Base-by-base conservation (phyloP, 2,113 vertebrate species). In the Hypomesus transpacificus region DNA sequence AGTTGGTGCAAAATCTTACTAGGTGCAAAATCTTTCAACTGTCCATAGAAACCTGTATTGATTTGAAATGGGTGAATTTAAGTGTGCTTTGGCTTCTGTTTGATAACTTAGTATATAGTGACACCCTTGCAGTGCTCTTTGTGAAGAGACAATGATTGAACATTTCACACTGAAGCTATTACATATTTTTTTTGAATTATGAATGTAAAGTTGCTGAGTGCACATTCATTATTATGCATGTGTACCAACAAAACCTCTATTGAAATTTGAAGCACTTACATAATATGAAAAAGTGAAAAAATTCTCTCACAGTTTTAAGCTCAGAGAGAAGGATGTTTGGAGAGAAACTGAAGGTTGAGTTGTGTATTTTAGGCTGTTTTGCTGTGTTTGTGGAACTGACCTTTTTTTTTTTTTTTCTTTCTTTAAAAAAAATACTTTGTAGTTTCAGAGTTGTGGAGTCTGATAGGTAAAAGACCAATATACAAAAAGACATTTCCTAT, bases 51-150 rank as follows among this genome's bases (percentile, higher is more conserved):
- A 87, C 86, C 85, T 86, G 87, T 84, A 87, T 82, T 87, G 87
- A 87, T 87, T 87, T 80, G 75, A 90, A 82, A 87, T 88, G 82
- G 84, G 86, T 86, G 78, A 88, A 88, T 89, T 88, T 87, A 75
- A 86, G 87, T 90, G 88, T 89, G 89, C 89, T 90, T 90, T 90
- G 89, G 89, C 85, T 89, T 90, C 74, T 20, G 66, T 84, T 85
- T 82, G 86, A 88, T 89, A 85, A 85, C 86, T 84, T 82, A 81
- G 82, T 82, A 73, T 80, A 80, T 86, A 31, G 87, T 87, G 87
- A 89, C 82, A 84, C 76, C 74, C 82, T 82, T 87, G 84, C 87
- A 82, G 8, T 18, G 7, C 84, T 89, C 84, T 86, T 46, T 46
- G 86, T 82, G 31, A 82, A 80, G 83, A 88, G 85, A 85, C 89